Evolutionary conservation across 2,113 vertebrate genomes (phyloP).

Genomic region (Capreolus pygargus): DNA sequence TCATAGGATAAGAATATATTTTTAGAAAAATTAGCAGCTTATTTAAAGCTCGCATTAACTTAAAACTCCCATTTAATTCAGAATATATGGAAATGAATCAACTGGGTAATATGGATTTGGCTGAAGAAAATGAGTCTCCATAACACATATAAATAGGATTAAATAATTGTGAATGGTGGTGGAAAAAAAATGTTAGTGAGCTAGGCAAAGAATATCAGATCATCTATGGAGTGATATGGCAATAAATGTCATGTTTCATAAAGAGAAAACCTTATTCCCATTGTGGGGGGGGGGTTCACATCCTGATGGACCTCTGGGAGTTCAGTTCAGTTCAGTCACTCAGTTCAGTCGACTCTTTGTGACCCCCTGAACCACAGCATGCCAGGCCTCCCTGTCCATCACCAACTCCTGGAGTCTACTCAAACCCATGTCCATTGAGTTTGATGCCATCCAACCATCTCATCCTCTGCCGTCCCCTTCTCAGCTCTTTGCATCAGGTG

Average conservation of each 20-base stretch:
- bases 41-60: background rate
- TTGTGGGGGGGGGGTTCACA: background rate
- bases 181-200: background rate
- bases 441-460: background rate
- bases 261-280: background rate
- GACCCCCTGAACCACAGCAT: accelerated
- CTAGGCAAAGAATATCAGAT: background rate
- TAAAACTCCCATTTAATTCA: background rate
- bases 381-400: background rate
- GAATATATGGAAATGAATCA: background rate
- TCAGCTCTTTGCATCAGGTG: background rate
- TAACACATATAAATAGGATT: background rate
- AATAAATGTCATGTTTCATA: background rate
- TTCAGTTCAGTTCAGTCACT: background rate
- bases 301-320: background rate
- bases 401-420: accelerated
- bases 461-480: background rate
- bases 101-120: background rate
- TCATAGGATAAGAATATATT: background rate
- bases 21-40: background rate
- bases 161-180: background rate
- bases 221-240: background rate
- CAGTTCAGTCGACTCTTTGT: background rate
- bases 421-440: background rate
- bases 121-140: background rate